A percentile compares a stretch with the other conserved stretches of the same genome.
phyloP scores from a whole-genome alignment of 64 coral and sea anemone species.

The Pachyseris speciosa region DNA sequence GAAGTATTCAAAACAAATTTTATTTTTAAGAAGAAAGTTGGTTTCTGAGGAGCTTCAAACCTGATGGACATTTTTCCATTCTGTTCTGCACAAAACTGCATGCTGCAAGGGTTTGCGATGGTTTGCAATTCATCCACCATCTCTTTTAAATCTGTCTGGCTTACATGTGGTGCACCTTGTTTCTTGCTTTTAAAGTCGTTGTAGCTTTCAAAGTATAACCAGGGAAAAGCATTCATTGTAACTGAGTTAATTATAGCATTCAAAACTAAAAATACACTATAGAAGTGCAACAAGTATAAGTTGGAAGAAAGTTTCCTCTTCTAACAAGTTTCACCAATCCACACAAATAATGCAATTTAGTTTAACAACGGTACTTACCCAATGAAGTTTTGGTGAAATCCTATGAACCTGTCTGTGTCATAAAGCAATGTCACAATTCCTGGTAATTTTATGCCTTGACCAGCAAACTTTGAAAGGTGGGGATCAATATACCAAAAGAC shows the following conservation, averaged over 20 bases:
- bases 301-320: too few relatives aligned
- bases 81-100: slow-evolving; percentile 16
- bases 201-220: too few relatives aligned
- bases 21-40: neutral
- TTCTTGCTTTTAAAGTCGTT: too few relatives aligned
- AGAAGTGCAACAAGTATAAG: too few relatives aligned
- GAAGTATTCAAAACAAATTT: too few relatives aligned
- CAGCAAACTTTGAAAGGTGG: slow-evolving; percentile 42
- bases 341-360: neutral
- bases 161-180: too few relatives aligned
- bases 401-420: slow-evolving; percentile 38
- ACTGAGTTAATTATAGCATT: too few relatives aligned
- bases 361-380: slow-evolving; percentile 20
- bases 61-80: slow-evolving; percentile 32
- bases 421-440: slow-evolving; percentile 43
- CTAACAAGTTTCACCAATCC: too few relatives aligned
- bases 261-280: too few relatives aligned
- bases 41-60: slow-evolving; percentile 1
- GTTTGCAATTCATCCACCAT: slow-evolving; percentile 25
- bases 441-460: slow-evolving; percentile 44
- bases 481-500: slow-evolving; percentile 43
- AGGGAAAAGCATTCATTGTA: too few relatives aligned
- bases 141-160: too few relatives aligned
- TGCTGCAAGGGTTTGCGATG: slow-evolving; percentile 18
- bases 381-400: slow-evolving; percentile 22